Base-by-base conservation (phyloP, 1,140 invertebrate species). In the Acromyrmex heyeri region DNA sequence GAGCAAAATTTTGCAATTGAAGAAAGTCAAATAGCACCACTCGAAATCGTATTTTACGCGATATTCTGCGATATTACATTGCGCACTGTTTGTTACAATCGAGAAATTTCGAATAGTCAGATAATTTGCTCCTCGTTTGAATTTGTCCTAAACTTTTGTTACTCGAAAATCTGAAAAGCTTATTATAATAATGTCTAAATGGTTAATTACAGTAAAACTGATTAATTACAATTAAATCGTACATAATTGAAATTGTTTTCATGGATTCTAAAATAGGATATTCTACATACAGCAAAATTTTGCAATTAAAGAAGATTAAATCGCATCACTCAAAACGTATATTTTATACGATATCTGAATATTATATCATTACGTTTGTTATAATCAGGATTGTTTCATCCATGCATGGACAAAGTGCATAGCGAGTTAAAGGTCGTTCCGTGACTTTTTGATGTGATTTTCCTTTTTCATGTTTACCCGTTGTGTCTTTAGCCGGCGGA, bases 381-480 rank as follows among this genome's bases (percentile, higher is more conserved):
- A 24, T 16, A 27, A 27, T 69, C 62, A n/a, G 24, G 24, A 16
- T 44, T 44, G 16, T 30, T 30, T 78, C 27, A 53, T 4, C 5
- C 18, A n/a, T 16, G 30, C 18, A n/a, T 16, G 30, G 14, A 65
- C 27, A 53, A 65, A 53, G 18, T 34, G 27, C 12, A 62, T 57
- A 48, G 59, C 10, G 59, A 79, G 21, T 79, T 55, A 34, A 78
- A 72, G n/a, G 18, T 70, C 59, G 44, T 65, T 14, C 18, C 16
- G 21, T 72, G 53, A 59, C n/a, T 73, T 82, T 73, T 59, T 14
- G 0, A 38, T 18, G 18, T 18, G 30, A 69, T 34, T 30, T 34
- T 67, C 14, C 14, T 38, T 27, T 55, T 67, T 8, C n/a, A 55
- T 18, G n/a, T 34, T 64, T 16, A 79, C 24, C 61, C 14, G 48